Evolutionary conservation across 2,113 vertebrate species (phyloP).

Genomic region (Forbesichthys papilliferus): DNA sequence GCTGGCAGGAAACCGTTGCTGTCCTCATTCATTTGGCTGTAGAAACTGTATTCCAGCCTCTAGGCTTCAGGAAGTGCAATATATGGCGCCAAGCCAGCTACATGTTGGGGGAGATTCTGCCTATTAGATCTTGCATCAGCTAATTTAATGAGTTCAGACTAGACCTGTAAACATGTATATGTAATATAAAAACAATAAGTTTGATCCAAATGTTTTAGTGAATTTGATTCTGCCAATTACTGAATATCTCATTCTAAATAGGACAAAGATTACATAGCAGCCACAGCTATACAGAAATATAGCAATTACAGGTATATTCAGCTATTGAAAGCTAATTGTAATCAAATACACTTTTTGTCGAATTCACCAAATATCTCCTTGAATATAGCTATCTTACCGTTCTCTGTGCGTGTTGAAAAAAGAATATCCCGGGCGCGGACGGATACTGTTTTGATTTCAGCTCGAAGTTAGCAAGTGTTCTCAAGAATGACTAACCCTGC

Average conservation of each 20-base stretch:
- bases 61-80: slow-evolving; percentile 24
- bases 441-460: too few species aligned
- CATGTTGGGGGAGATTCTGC: slow-evolving; percentile 27
- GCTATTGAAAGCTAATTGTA: too few species aligned
- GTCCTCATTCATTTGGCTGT: slow-evolving; percentile 63
- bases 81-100: slow-evolving; percentile 37
- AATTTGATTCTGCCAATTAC: not conserved
- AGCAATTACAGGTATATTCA: too few species aligned
- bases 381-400: too few species aligned
- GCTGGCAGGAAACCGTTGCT: slow-evolving; percentile 58
- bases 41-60: slow-evolving; percentile 54
- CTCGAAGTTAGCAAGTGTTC: too few species aligned
- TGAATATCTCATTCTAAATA: not conserved
- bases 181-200: not conserved
- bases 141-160: not conserved
- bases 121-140: not conserved
- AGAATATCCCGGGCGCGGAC: too few species aligned
- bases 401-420: too few species aligned
- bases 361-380: too few species aligned
- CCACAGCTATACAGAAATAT: not conserved
- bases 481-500: too few species aligned
- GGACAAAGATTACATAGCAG: not conserved
- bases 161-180: not conserved
- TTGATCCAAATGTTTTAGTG: not conserved
- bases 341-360: too few species aligned